Conservation (phyloP, 2,888 invertebrate genomes). For the Choristoneura rosaceana region DNA sequence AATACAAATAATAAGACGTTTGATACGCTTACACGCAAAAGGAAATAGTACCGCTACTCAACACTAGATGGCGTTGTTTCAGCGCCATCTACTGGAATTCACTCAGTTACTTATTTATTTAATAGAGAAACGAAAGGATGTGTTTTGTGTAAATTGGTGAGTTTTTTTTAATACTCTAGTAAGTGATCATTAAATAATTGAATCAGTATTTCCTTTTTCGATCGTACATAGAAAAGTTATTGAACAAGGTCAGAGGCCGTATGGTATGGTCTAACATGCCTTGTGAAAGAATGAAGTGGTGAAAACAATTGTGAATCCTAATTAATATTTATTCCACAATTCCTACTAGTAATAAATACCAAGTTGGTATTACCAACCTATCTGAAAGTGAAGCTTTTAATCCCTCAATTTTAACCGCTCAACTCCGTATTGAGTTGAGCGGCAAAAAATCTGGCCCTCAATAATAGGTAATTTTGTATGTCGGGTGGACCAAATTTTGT, state of each 20-base stretch:
- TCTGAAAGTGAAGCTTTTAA: too few relatives aligned
- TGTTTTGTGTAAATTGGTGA: neutral
- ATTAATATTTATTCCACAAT: too few relatives aligned
- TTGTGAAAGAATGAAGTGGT: too few relatives aligned
- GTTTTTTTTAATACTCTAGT: neutral
- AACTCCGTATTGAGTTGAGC: too few relatives aligned
- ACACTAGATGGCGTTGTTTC: conserved; percentile 70
- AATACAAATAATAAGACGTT: conserved; percentile 6
- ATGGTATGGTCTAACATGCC: too few relatives aligned
- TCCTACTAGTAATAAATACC: too few relatives aligned
- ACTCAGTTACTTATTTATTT: neutral
- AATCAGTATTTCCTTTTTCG: neutral
- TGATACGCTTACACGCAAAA: conserved; percentile 37
- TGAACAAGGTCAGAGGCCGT: neutral
- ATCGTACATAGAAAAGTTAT: neutral
- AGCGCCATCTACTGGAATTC: conserved; percentile 1
- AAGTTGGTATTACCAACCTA: too few relatives aligned
- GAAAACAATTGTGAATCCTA: too few relatives aligned
- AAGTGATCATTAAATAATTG: neutral
- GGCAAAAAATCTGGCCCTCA: too few relatives aligned
- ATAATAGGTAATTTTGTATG: too few relatives aligned
- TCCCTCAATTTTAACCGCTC: too few relatives aligned
- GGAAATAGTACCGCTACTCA: conserved; percentile 61
- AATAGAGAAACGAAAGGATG: neutral
- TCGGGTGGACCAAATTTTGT: too few relatives aligned